A percentile compares a stretch with the other conserved stretches of the same genome.
Evolutionary conservation across 2,888 invertebrate species (phyloP).

Genomic region (Aporophyla lueneburgensis): DNA sequence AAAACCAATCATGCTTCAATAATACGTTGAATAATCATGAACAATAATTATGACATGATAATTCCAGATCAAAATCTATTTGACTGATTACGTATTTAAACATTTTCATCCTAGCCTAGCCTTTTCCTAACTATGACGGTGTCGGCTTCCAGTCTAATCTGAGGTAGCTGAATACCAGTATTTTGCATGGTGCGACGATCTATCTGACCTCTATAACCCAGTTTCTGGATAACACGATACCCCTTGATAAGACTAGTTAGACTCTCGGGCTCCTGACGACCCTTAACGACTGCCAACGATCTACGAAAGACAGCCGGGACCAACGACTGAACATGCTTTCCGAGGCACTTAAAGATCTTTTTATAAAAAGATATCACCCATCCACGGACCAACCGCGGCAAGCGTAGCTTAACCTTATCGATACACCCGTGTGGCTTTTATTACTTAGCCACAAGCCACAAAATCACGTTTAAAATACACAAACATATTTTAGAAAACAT

Average conservation of each 20-base stretch:
- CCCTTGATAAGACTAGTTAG: background rate
- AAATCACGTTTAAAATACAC: background rate
- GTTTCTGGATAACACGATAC: too few relatives aligned
- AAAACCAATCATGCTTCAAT: background rate
- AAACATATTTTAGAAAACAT: background rate
- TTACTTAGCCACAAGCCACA: too few relatives aligned
- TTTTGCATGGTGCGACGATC: background rate
- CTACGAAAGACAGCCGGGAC: too few relatives aligned
- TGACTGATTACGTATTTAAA: background rate
- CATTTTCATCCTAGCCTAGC: background rate
- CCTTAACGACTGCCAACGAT: too few relatives aligned
- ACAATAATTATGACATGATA: slow-evolving; percentile 6
- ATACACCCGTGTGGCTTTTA: too few relatives aligned
- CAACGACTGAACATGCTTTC: too few relatives aligned
- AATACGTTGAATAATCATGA: background rate
- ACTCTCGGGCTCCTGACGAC: too few relatives aligned
- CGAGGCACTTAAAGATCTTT: too few relatives aligned
- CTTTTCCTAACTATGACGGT: background rate
- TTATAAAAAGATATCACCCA: too few relatives aligned
- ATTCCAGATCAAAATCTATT: background rate
- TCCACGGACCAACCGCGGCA: too few relatives aligned
- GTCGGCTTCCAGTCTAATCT: background rate
- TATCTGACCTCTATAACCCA: background rate
- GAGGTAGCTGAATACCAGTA: background rate
- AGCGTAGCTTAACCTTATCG: too few relatives aligned